Conservation (phyloP, 2,113 vertebrate species). For the Aramus guarauna region DNA sequence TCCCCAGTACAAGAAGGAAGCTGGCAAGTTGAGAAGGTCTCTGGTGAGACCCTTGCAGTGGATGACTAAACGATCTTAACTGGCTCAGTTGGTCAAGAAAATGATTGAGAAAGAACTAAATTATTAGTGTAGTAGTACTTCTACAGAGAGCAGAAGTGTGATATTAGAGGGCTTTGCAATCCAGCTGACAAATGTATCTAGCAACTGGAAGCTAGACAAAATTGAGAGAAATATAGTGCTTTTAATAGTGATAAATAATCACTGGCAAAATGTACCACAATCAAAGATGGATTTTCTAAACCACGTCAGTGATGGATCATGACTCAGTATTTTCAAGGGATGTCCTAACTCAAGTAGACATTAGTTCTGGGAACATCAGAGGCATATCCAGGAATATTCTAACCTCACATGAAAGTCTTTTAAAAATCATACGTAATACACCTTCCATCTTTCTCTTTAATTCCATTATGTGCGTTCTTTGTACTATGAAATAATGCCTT, state of each 20-base stretch:
- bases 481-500: not conserved
- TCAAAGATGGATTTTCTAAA: not conserved
- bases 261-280: not conserved
- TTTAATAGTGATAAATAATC: not conserved
- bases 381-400: not conserved
- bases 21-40: not conserved
- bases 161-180: not conserved
- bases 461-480: not conserved
- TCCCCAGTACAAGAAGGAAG: not conserved
- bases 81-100: not conserved
- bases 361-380: not conserved
- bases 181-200: not conserved
- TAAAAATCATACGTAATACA: not conserved
- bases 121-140: not conserved
- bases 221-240: not conserved
- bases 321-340: not conserved
- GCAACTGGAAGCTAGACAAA: not conserved
- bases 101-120: not conserved
- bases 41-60: not conserved
- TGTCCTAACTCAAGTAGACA: not conserved
- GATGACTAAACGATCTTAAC: not conserved
- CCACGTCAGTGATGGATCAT: accelerated
- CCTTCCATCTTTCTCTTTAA: not conserved
- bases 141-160: not conserved
- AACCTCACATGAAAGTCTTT: not conserved